These are phyloP conservation scores for Callyntrura guangdongensis DNA, from an alignment of 2,888 invertebrate species.

Conservation along the genomic window DNA sequence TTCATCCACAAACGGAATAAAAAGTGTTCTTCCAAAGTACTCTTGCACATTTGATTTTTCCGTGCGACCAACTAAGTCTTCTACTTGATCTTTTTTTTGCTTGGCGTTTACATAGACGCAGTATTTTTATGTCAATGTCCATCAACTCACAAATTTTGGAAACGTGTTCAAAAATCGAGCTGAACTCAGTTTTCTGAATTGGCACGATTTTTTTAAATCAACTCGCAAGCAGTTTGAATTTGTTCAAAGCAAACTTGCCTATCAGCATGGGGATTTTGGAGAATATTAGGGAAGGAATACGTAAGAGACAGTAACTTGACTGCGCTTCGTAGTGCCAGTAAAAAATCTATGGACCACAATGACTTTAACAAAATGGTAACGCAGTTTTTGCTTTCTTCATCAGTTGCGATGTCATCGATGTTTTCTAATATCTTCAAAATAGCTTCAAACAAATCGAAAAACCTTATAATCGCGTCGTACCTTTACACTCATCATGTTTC, in stretches of 20 bases:
- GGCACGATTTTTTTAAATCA: too few relatives aligned
- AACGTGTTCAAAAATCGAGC: too few relatives aligned
- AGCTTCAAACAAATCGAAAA: not conserved
- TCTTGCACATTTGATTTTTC: not conserved
- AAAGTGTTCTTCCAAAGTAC: not conserved
- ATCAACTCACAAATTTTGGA: too few relatives aligned
- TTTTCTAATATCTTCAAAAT: too few relatives aligned
- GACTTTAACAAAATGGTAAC: not conserved
- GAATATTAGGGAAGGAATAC: not conserved
- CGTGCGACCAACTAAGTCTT: too few relatives aligned
- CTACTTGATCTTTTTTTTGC: too few relatives aligned
- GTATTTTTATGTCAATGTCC: too few relatives aligned
- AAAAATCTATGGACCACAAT: not conserved
- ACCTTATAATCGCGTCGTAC: not conserved
- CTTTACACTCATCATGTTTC: not conserved
- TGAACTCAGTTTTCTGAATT: too few relatives aligned
- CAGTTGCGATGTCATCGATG: not conserved
- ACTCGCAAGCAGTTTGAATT: too few relatives aligned
- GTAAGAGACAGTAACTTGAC: not conserved
- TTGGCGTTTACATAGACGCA: too few relatives aligned
- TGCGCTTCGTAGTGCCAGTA: not conserved
- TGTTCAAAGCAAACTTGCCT: not conserved
- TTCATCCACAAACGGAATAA: not conserved
- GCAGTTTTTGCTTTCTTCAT: too few relatives aligned
- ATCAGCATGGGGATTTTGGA: not conserved